phyloP scores from a whole-genome alignment of 2,797 vertebrate species.

The Vespertilio murinus region DNA sequence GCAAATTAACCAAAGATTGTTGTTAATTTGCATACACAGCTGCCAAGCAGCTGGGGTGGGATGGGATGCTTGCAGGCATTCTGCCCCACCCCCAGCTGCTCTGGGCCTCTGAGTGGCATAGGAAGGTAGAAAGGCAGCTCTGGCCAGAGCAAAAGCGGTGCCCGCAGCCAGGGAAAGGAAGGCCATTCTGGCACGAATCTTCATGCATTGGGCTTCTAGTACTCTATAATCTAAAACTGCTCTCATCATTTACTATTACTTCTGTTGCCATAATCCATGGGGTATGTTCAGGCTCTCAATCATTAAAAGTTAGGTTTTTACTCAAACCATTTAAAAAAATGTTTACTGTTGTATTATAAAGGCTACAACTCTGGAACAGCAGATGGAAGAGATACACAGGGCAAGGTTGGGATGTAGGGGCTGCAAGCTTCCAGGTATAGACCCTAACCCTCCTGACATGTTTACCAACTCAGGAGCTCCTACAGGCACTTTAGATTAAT shows the following conservation, averaged over 20 bases:
- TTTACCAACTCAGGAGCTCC: not conserved
- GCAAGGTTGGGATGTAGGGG: not conserved
- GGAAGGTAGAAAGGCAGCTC: too few relatives aligned
- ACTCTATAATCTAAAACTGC: not conserved
- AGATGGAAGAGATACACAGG: not conserved
- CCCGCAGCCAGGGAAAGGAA: too few relatives aligned
- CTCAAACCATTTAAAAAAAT: not conserved
- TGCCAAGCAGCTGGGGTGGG: too few relatives aligned
- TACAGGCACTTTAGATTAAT: not conserved
- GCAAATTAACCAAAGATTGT: too few relatives aligned
- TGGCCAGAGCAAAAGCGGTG: too few relatives aligned
- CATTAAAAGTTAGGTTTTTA: not conserved
- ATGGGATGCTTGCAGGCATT: too few relatives aligned
- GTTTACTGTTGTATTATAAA: not conserved
- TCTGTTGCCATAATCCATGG: slow-evolving; percentile 4
- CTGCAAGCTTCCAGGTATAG: not conserved
- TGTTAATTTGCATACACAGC: too few relatives aligned
- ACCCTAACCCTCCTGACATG: not conserved
- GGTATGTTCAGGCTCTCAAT: not conserved
- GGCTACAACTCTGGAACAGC: not conserved
- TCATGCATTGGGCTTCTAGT: too few relatives aligned
- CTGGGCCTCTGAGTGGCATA: too few relatives aligned
- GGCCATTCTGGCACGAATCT: too few relatives aligned
- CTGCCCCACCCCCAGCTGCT: too few relatives aligned
- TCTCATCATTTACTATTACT: not conserved